phyloP scores from a whole-genome alignment of 2,797 vertebrate genomes.

The Cyclopterus lumpus region DNA sequence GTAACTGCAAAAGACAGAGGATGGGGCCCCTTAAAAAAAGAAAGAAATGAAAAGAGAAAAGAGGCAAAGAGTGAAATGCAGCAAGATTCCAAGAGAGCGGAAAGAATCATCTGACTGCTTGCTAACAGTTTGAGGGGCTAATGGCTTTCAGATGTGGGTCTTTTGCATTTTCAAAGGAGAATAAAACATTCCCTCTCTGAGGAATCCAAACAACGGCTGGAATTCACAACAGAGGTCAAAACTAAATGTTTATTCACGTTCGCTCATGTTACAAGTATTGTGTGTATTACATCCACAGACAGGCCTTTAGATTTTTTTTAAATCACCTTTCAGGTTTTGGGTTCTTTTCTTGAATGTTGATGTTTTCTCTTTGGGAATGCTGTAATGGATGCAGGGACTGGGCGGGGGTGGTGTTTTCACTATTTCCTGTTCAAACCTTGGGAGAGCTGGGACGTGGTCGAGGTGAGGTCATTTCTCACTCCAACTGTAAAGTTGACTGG shows the following conservation, averaged over 20 bases:
- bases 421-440: constrained; percentile 76
- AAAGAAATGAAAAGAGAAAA: constrained; percentile 56
- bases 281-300: constrained; percentile 38
- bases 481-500: constrained; percentile 70
- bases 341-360: constrained; percentile 25
- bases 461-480: constrained; percentile 78
- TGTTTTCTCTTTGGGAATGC: constrained; percentile 51
- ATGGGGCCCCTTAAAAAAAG: constrained; percentile 42
- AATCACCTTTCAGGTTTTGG: constrained; percentile 29
- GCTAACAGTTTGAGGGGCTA: constrained; percentile 78
- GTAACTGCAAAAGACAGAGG: constrained; percentile 70
- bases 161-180: constrained; percentile 81
- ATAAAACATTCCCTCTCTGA: constrained; percentile 82
- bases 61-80: constrained; percentile 65
- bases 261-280: constrained; percentile 33
- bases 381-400: constrained; percentile 40
- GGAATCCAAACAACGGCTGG: constrained; percentile 83
- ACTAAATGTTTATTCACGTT: constrained; percentile 50
- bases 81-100: constrained; percentile 77
- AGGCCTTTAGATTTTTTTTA: background rate
- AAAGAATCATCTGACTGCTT: constrained; percentile 80
- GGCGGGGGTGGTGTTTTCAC: constrained; percentile 59
- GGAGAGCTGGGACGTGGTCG: constrained; percentile 67
- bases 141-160: constrained; percentile 85
- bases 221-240: constrained; percentile 70